Evolutionary conservation across 2,888 invertebrate species (phyloP).

Genomic region (Arge pagana): DNA sequence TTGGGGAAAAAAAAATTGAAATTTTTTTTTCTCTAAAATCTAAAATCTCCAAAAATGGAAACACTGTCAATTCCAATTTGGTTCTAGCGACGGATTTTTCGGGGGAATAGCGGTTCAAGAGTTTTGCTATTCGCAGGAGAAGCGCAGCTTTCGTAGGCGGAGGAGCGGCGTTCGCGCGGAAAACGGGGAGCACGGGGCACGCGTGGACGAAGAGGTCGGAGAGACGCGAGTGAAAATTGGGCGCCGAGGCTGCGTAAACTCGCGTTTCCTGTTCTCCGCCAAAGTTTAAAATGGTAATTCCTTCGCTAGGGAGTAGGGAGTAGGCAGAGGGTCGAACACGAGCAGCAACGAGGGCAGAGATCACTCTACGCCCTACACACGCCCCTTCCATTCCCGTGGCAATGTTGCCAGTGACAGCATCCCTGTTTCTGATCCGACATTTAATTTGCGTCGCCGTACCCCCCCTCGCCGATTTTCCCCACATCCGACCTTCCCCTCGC

Average conservation of each 20-base stretch:
- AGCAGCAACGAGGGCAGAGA: slow-evolving; percentile 12
- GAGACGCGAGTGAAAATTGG: slow-evolving; percentile 9
- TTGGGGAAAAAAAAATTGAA: no score
- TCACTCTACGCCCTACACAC: slow-evolving; percentile 17
- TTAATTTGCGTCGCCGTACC: slow-evolving; percentile 44
- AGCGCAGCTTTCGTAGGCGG: no score
- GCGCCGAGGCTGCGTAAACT: slow-evolving; percentile 1
- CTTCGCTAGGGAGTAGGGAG: slow-evolving; percentile 29
- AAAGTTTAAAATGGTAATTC: slow-evolving; percentile 41
- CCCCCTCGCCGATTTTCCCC: slow-evolving; percentile 23
- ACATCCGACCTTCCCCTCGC: slow-evolving; percentile 25
- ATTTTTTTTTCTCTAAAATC: no score
- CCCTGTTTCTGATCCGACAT: slow-evolving; percentile 45
- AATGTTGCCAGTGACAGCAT: slow-evolving; percentile 43
- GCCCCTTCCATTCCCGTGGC: slow-evolving; percentile 28
- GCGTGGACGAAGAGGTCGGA: not conserved
- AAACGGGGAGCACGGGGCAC: not conserved
- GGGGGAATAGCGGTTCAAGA: no score
- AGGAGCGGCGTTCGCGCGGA: no score
- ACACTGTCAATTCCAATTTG: no score
- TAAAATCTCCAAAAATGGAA: no score
- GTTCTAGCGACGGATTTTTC: no score
- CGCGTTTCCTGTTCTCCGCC: slow-evolving; percentile 28
- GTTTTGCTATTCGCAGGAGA: no score
- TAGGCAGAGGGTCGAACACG: no score